phyloP scores from a whole-genome alignment of 1,140 invertebrate genomes.

The Drosophila pandora region DNA sequence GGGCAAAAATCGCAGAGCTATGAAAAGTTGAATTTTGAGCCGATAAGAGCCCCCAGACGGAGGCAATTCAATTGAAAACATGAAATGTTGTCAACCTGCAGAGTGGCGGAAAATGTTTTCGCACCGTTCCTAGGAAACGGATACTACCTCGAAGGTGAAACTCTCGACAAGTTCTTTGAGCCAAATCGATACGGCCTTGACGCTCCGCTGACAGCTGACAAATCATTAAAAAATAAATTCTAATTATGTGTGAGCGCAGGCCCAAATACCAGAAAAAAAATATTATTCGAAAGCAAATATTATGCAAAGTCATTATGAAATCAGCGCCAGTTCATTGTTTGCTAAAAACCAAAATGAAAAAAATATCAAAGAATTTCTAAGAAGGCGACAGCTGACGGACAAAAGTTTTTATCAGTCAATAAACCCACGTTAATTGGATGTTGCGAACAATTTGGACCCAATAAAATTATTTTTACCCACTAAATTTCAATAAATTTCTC shows the following conservation, averaged over 20 bases:
- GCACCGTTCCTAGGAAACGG: conserved; percentile 49
- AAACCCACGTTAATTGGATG: conserved; percentile 8
- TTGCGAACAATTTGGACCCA: neutral
- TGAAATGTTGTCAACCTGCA: conserved; percentile 53
- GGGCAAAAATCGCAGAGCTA: conserved; percentile 13
- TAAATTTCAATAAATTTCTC: conserved; percentile 26
- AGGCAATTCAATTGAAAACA: conserved; percentile 55
- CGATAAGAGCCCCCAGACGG: conserved; percentile 38
- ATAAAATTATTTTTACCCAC: conserved; percentile 7
- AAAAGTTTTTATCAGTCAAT: conserved; percentile 43
- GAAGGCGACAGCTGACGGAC: conserved; percentile 29
- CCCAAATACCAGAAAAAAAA: neutral
- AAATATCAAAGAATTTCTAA: conserved; percentile 37
- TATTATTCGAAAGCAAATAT: conserved; percentile 11
- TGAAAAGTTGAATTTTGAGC: conserved; percentile 37
- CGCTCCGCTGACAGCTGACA: conserved; percentile 36
- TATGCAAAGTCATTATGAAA: conserved; percentile 27
- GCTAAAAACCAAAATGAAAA: neutral
- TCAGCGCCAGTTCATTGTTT: conserved; percentile 42
- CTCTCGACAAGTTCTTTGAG: conserved; percentile 14
- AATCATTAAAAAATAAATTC: conserved; percentile 49
- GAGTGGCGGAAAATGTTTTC: conserved; percentile 42
- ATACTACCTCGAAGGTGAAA: conserved; percentile 38
- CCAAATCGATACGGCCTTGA: conserved; percentile 44
- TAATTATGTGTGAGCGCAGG: conserved; percentile 32